phyloP scores from a whole-genome alignment of 1,140 invertebrate genomes.

The Drusus annulatus region DNA sequence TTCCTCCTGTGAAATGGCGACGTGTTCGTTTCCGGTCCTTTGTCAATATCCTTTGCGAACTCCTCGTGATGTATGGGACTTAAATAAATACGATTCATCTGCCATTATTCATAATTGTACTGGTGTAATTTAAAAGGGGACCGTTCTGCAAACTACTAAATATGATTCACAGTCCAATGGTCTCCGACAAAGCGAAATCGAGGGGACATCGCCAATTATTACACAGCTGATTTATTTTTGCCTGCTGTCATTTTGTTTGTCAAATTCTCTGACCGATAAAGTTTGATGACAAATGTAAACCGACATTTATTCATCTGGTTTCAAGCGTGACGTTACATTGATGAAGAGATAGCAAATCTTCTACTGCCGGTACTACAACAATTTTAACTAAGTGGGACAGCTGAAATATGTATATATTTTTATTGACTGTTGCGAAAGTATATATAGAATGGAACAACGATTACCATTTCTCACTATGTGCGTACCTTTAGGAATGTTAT shows the following conservation, averaged over 20 bases:
- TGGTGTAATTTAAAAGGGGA: conserved; percentile 1
- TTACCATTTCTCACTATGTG: too few relatives aligned
- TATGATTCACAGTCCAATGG: conserved; percentile 5
- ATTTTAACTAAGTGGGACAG: too few relatives aligned
- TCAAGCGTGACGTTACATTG: too few relatives aligned
- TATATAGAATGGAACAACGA: too few relatives aligned
- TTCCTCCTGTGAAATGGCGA: conserved; percentile 24
- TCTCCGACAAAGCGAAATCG: neutral
- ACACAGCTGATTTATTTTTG: conserved; percentile 12
- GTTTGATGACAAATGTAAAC: neutral
- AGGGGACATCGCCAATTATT: neutral
- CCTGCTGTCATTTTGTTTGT: conserved; percentile 12
- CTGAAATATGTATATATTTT: too few relatives aligned
- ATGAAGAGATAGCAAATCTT: too few relatives aligned
- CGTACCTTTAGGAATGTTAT: too few relatives aligned
- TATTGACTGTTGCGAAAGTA: too few relatives aligned
- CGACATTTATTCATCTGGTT: neutral
- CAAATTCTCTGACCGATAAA: conserved; percentile 2
- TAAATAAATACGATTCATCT: conserved; percentile 35
- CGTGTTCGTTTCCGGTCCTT: conserved; percentile 32
- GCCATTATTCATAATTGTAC: conserved; percentile 5
- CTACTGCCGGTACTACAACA: too few relatives aligned
- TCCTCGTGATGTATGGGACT: conserved; percentile 12
- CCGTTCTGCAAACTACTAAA: conserved; percentile 15
- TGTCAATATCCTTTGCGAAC: conserved; percentile 30